A percentile compares a stretch with the other conserved stretches of the same genome.
Conservation (phyloP, 2,113 vertebrate genomes). For the Pelecanus crispus region DNA sequence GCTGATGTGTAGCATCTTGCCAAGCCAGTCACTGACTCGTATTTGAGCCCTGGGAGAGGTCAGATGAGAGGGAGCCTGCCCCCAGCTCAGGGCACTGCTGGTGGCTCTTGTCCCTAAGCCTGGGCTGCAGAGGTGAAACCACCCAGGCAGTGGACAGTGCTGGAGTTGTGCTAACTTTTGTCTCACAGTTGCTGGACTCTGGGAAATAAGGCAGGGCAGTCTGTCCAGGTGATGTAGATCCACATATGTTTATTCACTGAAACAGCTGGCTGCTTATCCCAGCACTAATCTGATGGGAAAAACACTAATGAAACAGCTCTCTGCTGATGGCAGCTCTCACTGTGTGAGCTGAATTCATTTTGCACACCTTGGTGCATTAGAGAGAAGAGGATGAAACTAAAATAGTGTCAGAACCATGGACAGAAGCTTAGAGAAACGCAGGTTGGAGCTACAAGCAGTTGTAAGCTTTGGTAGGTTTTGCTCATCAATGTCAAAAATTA, state of each 20-base stretch:
- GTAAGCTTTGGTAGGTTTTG: not conserved
- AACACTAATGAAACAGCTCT: not conserved
- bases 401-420: not conserved
- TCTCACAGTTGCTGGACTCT: not conserved
- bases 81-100: not conserved
- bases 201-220: not conserved
- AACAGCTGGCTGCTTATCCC: not conserved
- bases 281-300: not conserved
- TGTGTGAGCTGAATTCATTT: not conserved
- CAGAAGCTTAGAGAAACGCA: not conserved
- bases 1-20: not conserved
- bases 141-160: rapidly evolving
- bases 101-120: not conserved
- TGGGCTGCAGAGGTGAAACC: not conserved
- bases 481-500: not conserved
- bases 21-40: not conserved
- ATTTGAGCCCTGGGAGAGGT: not conserved
- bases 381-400: not conserved
- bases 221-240: not conserved
- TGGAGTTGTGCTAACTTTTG: not conserved
- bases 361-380: not conserved
- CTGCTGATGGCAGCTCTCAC: not conserved
- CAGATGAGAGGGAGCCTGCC: not conserved
- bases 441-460: not conserved
- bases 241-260: not conserved